Conservation (phyloP, 2,797 vertebrate genomes). For the Argyrosomus regius region DNA sequence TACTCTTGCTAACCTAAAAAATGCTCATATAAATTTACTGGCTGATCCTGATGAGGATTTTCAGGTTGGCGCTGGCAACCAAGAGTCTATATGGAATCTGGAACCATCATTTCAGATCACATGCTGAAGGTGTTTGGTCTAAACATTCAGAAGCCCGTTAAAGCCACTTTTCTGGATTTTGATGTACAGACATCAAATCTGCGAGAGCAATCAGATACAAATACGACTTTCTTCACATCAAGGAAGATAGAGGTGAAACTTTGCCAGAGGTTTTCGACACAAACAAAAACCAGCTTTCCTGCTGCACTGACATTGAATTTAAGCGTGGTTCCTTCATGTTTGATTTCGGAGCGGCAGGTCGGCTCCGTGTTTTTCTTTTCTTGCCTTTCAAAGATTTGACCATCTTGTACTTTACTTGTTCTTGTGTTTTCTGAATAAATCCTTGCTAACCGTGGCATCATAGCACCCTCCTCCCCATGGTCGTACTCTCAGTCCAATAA, state of each 20-base stretch:
- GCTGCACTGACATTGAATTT: background rate
- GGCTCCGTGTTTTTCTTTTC: background rate
- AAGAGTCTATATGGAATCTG: background rate
- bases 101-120: constrained; percentile 34
- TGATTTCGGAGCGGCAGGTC: background rate
- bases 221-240: constrained; percentile 11
- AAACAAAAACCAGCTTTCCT: background rate
- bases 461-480: background rate
- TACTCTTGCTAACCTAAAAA: background rate
- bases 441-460: background rate
- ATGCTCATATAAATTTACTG: background rate
- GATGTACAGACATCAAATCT: constrained; percentile 12
- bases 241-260: constrained; percentile 2
- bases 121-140: constrained; percentile 46
- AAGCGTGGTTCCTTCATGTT: background rate
- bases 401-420: background rate
- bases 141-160: constrained; percentile 19
- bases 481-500: background rate
- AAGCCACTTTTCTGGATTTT: constrained; percentile 32
- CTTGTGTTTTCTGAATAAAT: constrained; percentile 19
- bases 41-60: background rate
- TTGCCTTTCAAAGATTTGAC: background rate
- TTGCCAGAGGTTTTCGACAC: background rate
- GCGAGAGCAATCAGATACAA: constrained; percentile 5
- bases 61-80: background rate